A percentile compares a stretch with the other conserved stretches of the same genome.
Conservation (phyloP, 2,888 invertebrate species). For the Drosophila kuntzei region DNA sequence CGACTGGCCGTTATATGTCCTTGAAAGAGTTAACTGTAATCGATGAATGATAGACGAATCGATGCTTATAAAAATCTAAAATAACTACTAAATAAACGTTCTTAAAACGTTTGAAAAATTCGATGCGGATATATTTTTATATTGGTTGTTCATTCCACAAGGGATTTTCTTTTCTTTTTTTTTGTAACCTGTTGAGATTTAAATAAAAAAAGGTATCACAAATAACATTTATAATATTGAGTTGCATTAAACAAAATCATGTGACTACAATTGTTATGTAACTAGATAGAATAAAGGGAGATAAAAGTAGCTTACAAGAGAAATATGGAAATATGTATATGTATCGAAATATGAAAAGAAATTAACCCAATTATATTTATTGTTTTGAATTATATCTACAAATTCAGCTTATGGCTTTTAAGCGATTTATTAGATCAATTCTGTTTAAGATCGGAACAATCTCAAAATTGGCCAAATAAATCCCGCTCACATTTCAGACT, state of each 20-base stretch:
- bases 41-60: slow-evolving; percentile 35
- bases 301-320: background rate
- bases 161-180: background rate
- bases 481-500: slow-evolving; percentile 48
- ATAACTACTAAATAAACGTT: background rate
- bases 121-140: background rate
- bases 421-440: slow-evolving; percentile 8
- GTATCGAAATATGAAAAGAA: too few relatives aligned
- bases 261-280: background rate
- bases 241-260: slow-evolving; percentile 17
- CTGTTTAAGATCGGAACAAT: slow-evolving; percentile 25
- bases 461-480: slow-evolving; percentile 60
- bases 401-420: background rate
- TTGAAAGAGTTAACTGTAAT: slow-evolving; percentile 74
- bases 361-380: background rate
- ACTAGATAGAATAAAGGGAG: background rate
- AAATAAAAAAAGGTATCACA: slow-evolving; percentile 33
- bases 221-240: slow-evolving; percentile 51
- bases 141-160: background rate
- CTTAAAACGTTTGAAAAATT: background rate
- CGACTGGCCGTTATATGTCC: slow-evolving; percentile 68
- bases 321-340: background rate
- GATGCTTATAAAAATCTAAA: background rate
- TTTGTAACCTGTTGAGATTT: slow-evolving; percentile 24
- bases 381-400: background rate